Evolutionary conservation across 2,888 invertebrate genomes (phyloP).

Genomic region (Synanthedon tipuliformis): DNA sequence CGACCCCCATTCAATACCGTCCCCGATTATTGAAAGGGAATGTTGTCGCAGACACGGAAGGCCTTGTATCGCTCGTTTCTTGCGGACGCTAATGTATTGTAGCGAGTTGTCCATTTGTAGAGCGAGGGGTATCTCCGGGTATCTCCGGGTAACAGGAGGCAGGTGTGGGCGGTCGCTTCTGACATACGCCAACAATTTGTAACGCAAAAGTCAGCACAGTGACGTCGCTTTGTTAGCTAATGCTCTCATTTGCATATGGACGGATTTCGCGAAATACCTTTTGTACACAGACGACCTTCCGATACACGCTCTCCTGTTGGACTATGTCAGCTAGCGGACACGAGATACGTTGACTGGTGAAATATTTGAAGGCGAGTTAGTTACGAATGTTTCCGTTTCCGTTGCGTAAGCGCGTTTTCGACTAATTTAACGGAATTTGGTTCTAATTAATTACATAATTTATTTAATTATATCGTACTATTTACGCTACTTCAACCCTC

Average conservation of each 20-base stretch:
- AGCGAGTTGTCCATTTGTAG: too few species aligned
- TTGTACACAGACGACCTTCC: not conserved
- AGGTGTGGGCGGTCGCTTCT: too few species aligned
- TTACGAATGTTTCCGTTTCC: conserved; percentile 15
- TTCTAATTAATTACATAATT: too few species aligned
- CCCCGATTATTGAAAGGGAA: conserved; percentile 1
- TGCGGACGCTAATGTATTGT: not conserved
- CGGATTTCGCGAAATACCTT: not conserved
- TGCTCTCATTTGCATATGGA: not conserved
- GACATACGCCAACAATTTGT: too few species aligned
- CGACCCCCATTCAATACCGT: conserved; percentile 1
- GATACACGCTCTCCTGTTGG: not conserved
- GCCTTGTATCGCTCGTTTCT: not conserved
- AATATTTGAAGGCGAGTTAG: conserved; percentile 10
- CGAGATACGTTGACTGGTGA: too few species aligned
- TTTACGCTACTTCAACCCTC: not conserved
- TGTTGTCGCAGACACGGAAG: conserved; percentile 1
- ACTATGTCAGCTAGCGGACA: too few species aligned
- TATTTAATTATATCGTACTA: not conserved
- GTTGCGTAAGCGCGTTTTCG: too few species aligned
- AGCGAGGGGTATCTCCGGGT: too few species aligned
- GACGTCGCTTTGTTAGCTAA: too few species aligned
- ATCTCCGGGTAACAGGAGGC: too few species aligned
- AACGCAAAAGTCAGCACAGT: too few species aligned
- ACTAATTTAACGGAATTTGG: not conserved